phyloP scores from a whole-genome alignment of 2,797 vertebrate species.

The Micrastur ruficollis region DNA sequence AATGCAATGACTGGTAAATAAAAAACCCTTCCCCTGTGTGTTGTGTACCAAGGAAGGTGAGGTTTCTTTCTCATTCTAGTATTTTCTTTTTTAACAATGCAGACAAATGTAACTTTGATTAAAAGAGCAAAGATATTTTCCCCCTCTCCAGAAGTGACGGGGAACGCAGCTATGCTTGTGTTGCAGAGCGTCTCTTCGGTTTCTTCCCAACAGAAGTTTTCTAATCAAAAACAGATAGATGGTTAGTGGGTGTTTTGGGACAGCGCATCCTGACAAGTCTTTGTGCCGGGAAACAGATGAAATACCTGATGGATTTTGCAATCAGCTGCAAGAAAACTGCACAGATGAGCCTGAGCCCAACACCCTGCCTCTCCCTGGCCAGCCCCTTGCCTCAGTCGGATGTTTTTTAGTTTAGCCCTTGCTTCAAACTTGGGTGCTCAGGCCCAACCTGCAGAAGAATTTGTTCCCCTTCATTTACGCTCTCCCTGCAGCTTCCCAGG shows the following conservation, averaged over 20 bases:
- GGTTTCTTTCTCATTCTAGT: background rate
- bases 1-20: background rate
- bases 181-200: background rate
- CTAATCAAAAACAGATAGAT: slow-evolving; percentile 59
- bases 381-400: rapidly evolving
- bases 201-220: background rate
- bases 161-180: background rate
- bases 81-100: background rate
- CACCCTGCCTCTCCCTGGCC: background rate
- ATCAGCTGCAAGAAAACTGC: background rate
- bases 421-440: background rate
- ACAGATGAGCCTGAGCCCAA: background rate
- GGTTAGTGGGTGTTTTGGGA: background rate
- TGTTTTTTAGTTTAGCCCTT: background rate
- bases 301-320: slow-evolving; percentile 5
- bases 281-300: background rate
- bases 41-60: background rate
- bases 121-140: background rate
- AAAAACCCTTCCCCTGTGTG: background rate
- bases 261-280: background rate
- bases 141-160: background rate
- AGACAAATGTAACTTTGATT: background rate
- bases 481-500: background rate
- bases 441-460: background rate
- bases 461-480: background rate